A percentile compares a stretch with the other conserved stretches of the same genome.
Conservation (phyloP, 2,797 vertebrate species). For the Sebastes itinus region DNA sequence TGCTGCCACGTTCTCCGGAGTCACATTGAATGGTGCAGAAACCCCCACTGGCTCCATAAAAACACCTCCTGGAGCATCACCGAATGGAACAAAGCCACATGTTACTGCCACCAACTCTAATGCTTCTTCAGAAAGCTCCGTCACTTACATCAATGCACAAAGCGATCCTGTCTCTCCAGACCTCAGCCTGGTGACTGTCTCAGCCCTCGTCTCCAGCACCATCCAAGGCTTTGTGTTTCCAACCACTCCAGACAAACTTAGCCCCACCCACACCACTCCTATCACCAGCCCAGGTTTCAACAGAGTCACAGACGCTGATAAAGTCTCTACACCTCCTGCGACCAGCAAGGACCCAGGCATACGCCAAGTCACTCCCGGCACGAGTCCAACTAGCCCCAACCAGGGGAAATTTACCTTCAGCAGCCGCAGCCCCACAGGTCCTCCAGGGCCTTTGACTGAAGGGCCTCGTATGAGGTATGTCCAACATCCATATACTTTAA, state of each 20-base stretch:
- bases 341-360: constrained; percentile 14
- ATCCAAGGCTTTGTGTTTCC: constrained; percentile 61
- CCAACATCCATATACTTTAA: neutral
- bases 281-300: constrained; percentile 15
- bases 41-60: neutral
- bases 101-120: constrained; percentile 4
- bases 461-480: constrained; percentile 53
- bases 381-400: constrained; percentile 44
- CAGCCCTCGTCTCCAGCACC: constrained; percentile 70
- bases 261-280: neutral
- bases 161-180: constrained; percentile 8
- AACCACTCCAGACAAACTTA: constrained; percentile 37
- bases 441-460: constrained; percentile 30
- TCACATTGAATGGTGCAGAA: constrained; percentile 13
- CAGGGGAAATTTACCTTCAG: constrained; percentile 39
- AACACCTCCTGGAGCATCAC: constrained; percentile 4
- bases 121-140: constrained; percentile 27
- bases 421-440: constrained; percentile 30
- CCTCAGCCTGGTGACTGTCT: constrained; percentile 47
- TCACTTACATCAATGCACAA: neutral
- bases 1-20: neutral
- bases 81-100: constrained; percentile 45
- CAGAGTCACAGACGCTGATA: neutral
- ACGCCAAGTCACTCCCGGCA: constrained; percentile 3
- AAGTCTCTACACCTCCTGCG: neutral